Evolutionary conservation across 2,113 vertebrate genomes (phyloP).

Genomic region (Theristicus caerulescens): DNA sequence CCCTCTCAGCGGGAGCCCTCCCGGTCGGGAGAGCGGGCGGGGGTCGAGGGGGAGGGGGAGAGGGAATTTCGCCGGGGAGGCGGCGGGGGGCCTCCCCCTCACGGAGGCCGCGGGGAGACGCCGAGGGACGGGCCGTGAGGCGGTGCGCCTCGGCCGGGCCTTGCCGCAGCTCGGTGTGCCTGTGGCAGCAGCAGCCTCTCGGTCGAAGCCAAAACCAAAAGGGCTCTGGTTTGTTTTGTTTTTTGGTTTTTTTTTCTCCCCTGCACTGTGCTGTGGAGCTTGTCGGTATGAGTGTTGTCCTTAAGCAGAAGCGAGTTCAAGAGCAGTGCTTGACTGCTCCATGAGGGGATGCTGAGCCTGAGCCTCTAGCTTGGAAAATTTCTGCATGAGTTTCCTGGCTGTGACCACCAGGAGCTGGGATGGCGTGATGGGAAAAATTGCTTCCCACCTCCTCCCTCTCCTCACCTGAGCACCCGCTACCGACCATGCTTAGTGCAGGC

Average conservation of each 20-base stretch:
- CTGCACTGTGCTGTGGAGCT: accelerated
- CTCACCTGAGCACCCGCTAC: accelerated
- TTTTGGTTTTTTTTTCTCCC: too few relatives aligned
- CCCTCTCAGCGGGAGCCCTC: background rate
- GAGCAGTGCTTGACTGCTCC: accelerated
- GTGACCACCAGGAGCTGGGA: background rate
- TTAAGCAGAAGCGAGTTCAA: accelerated
- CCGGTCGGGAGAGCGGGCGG: too few relatives aligned
- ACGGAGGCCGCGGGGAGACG: background rate
- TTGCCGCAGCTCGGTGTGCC: background rate
- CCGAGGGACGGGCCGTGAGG: too few relatives aligned
- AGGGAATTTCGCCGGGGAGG: too few relatives aligned
- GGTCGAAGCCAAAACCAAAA: background rate
- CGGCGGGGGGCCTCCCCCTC: background rate
- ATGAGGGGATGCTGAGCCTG: too few relatives aligned
- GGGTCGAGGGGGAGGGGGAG: background rate
- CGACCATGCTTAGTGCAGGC: accelerated
- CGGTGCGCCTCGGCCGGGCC: too few relatives aligned
- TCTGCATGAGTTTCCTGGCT: accelerated
- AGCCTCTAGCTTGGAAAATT: background rate
- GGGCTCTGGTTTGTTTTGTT: background rate
- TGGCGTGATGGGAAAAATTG: background rate
- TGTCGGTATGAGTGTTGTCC: too few relatives aligned
- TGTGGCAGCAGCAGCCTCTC: background rate
- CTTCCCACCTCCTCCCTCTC: background rate